phyloP scores from a whole-genome alignment of 2,113 vertebrate genomes.

The Melanerpes aurifrons region DNA sequence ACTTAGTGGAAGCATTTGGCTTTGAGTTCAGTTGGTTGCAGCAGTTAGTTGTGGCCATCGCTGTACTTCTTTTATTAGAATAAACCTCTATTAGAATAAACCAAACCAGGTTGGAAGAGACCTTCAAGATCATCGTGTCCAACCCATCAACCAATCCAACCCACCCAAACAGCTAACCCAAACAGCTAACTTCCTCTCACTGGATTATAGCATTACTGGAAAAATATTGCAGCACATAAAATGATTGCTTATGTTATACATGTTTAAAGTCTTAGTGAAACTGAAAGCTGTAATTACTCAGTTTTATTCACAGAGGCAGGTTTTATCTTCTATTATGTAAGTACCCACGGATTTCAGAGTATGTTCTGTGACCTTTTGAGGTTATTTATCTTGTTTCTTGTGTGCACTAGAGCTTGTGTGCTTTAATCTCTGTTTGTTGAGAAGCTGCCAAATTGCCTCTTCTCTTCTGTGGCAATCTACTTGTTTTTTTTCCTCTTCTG shows the following conservation, averaged over 20 bases:
- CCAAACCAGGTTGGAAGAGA: too few species aligned
- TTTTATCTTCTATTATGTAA: slow-evolving; percentile 36
- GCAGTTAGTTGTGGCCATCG: not conserved
- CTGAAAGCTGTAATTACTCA: not conserved
- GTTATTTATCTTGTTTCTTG: slow-evolving; percentile 26
- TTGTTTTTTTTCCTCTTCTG: not conserved
- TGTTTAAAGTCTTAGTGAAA: not conserved
- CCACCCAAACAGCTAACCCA: too few species aligned
- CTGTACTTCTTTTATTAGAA: too few species aligned
- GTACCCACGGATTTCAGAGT: slow-evolving; percentile 2
- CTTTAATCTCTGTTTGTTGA: slow-evolving; percentile 65
- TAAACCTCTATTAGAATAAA: too few species aligned
- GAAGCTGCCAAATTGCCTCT: slow-evolving; percentile 61
- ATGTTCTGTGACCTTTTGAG: slow-evolving; percentile 26
- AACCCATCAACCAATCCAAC: too few species aligned
- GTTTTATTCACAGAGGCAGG: slow-evolving; percentile 16
- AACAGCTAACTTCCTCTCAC: too few species aligned
- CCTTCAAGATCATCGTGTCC: too few species aligned
- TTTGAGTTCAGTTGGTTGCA: not conserved
- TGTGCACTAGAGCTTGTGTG: slow-evolving; percentile 32
- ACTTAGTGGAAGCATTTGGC: not conserved
- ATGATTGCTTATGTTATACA: not conserved
- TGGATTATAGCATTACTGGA: not conserved
- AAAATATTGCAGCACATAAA: not conserved
- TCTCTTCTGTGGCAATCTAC: slow-evolving; percentile 24